Conservation (phyloP, 2,888 invertebrate species). For the Polietes domitor region DNA sequence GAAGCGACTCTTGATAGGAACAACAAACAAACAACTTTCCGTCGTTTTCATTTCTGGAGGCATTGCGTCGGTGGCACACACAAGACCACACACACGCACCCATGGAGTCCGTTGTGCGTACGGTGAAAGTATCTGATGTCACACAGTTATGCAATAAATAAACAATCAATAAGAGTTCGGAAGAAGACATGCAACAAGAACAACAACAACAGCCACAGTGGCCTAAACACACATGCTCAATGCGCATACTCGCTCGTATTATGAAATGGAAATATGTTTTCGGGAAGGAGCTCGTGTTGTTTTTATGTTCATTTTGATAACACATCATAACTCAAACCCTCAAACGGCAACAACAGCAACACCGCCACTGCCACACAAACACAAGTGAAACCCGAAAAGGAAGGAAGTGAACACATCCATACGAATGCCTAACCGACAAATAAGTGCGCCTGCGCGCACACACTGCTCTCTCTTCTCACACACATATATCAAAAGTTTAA, state of each 20-base stretch:
- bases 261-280: conserved; percentile 1
- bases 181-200: too few species aligned
- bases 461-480: not conserved
- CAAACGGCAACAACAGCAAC: conserved; percentile 13
- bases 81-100: conserved; percentile 55
- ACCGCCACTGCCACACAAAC: not conserved
- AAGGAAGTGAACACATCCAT: conserved; percentile 40
- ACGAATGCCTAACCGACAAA: not conserved
- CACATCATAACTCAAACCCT: conserved; percentile 64
- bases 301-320: conserved; percentile 41
- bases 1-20: conserved; percentile 21
- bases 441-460: conserved; percentile 28
- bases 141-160: conserved; percentile 50
- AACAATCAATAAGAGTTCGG: conserved; percentile 34
- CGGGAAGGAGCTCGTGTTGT: conserved; percentile 34
- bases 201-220: conserved; percentile 26
- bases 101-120: conserved; percentile 11
- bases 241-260: too few species aligned
- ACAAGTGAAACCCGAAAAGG: conserved; percentile 15
- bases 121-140: conserved; percentile 60
- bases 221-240: not conserved
- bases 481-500: not conserved
- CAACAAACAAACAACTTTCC: conserved; percentile 56
- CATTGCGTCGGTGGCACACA: conserved; percentile 13
- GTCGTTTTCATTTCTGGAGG: not conserved